These are phyloP conservation scores for Anagrus nilaparvatae DNA, from an alignment of 1,140 invertebrate genomes.

Conservation along the genomic window DNA sequence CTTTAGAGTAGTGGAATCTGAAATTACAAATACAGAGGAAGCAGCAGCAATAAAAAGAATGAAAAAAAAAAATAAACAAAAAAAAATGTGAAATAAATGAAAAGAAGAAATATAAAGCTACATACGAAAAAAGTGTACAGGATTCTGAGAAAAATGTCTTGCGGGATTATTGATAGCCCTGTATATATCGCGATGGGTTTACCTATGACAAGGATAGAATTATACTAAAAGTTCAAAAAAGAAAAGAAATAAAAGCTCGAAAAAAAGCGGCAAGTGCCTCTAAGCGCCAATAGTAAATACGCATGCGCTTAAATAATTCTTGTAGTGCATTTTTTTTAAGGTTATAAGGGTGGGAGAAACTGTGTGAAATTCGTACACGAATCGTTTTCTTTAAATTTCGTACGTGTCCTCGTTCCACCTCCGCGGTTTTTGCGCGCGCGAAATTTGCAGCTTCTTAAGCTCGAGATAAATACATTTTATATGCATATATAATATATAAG, in stretches of 20 bases:
- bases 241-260: background rate
- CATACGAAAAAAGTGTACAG: constrained; percentile 12
- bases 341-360: constrained; percentile 2
- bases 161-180: constrained; percentile 18
- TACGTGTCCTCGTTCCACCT: background rate
- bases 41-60: background rate
- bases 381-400: constrained; percentile 6
- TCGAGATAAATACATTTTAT: constrained; percentile 1
- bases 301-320: too few species aligned
- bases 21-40: background rate
- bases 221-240: background rate
- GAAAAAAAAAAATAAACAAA: too few species aligned
- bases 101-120: background rate
- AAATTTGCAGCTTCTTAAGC: constrained; percentile 2
- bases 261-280: background rate
- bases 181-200: constrained; percentile 15
- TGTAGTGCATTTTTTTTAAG: too few species aligned
- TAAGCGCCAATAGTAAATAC: too few species aligned
- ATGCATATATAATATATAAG: background rate
- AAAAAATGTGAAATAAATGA: background rate
- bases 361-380: too few species aligned
- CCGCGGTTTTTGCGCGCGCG: too few species aligned
- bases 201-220: constrained; percentile 3
- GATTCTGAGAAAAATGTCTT: constrained; percentile 18
- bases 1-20: background rate